Base-by-base conservation (phyloP, 2,888 invertebrate genomes). In the Microplitis deprimator region DNA sequence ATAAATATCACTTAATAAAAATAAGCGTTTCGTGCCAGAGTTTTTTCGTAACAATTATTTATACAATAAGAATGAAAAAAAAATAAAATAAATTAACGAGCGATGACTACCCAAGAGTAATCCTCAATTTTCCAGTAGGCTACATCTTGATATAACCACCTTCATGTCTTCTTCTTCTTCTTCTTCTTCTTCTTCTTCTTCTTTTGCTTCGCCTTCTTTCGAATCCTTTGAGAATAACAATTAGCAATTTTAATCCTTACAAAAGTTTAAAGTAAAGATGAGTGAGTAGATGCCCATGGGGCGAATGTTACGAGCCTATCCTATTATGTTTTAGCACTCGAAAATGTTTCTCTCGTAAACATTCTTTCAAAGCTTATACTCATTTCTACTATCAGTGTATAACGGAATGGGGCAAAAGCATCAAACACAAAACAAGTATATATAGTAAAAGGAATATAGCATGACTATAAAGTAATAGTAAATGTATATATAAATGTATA, bases 181-280 rank as follows among this genome's bases (percentile, higher is more conserved):
- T 13, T 8, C 50, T 50, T 50, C 13, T 50, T 5, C 50, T 50
- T 13, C 50, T 62, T 68, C 65, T 68, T 77, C 10, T 13, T 8
- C 50, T 50, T 50, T 50, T 50, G 13, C 50, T 50, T 13, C 50
- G 10, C 8, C 50, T 50, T 50, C 75, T 80, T 74, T 80, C 73
- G 78, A 81, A 83, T 84, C 87, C 87, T 86, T 83, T 82, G 85
- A 83, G 83, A 85, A 83, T 86, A 88, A 87, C 87, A 88, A 87
- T 88, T 88, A 88, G 85, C 84, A 82, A 85, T 86, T 83, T 87
- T 87, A 87, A 88, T 87, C 86, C 87, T 75, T 75, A 68, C 75
- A 80, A 29, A 60, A 72, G 61, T 50, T 75, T 82, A 80, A 78
- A 82, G 81, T 80, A 78, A 79, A 59, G 70, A 68, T 41, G 50